Evolutionary conservation across 2,888 invertebrate genomes (phyloP).

Genomic region (Machimus rusticus): DNA sequence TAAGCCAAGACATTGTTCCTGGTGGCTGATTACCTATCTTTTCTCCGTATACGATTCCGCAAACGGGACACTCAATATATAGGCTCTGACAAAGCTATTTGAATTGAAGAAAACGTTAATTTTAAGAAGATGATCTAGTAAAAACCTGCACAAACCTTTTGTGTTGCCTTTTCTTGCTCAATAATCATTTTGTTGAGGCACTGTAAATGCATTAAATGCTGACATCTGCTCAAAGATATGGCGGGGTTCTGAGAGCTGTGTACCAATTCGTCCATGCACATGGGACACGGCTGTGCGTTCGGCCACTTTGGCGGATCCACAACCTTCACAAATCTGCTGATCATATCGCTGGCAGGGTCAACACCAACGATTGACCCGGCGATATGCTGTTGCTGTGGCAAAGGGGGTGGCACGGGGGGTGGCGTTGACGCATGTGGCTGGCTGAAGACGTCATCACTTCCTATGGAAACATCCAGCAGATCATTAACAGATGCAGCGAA

Average conservation of each 20-base stretch:
- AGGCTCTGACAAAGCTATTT: slow-evolving; percentile 65
- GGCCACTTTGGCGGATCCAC: slow-evolving; percentile 73
- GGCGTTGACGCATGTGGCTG: slow-evolving; percentile 47
- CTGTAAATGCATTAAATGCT: slow-evolving; percentile 81
- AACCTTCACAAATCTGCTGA: slow-evolving; percentile 74
- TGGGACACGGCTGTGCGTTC: slow-evolving; percentile 76
- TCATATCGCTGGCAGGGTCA: slow-evolving; percentile 65
- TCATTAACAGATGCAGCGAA: slow-evolving; percentile 69
- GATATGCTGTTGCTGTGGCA: slow-evolving; percentile 56
- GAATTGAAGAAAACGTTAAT: slow-evolving; percentile 9
- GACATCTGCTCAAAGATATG: slow-evolving; percentile 75
- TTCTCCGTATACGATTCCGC: slow-evolving; percentile 85
- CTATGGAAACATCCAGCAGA: slow-evolving; percentile 74
- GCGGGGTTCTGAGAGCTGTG: slow-evolving; percentile 66
- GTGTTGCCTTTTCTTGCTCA: slow-evolving; percentile 66
- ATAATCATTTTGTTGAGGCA: slow-evolving; percentile 81
- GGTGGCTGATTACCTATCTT: slow-evolving; percentile 81
- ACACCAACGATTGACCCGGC: slow-evolving; percentile 66
- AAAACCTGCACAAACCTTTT: slow-evolving; percentile 55
- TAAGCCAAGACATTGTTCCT: slow-evolving; percentile 83
- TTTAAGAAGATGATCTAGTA: slow-evolving; percentile 9
- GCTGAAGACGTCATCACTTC: slow-evolving; percentile 75
- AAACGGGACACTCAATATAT: slow-evolving; percentile 86
- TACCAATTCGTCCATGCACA: slow-evolving; percentile 69
- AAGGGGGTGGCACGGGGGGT: slow-evolving; percentile 54